Evolutionary conservation across 2,888 invertebrate species (phyloP), one percentile per base, ranked within the genome.

Genomic region (Drosophila tripunctata): DNA sequence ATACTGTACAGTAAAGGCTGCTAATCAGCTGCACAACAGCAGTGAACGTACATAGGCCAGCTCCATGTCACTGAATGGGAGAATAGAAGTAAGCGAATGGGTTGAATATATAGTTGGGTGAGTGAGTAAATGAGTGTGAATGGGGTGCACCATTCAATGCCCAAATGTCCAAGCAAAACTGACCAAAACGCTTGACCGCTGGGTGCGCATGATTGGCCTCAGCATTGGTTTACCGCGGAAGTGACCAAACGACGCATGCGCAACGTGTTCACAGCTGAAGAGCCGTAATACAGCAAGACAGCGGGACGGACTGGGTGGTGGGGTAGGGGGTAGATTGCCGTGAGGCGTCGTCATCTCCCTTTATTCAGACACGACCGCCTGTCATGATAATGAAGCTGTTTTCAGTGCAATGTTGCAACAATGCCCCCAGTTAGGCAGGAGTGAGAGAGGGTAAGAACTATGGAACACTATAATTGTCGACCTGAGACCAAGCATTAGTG

Each of bases 401-500:
- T 47, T 48, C 35, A 30, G 51, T n/a, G 61, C 61, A 38, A 31
- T 19, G 52, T 51, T 36, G 41, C 63, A 54, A 72, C 71, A 71
- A 71, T 74, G 75, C 69, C 50, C n/a, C 69, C 69, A 73, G 60
- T 61, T 55, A 43, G 36, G 45, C 45, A 41, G 5, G 27, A 7
- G 22, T 44, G 43, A 22, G 44, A 33, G n/a, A 7, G 7, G 19
- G 17, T 7, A 31, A 69, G 31, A 31, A 8, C 15, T 17, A 10
- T 10, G 24, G 12, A 8, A 43, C 21, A 67, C n/a, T n/a, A 55
- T 84, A 84, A 78, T 84, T 84, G 71, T 67, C 61, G 76, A 40
- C 61, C 68, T 81, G 85, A 81, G 85, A 78, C 85, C 58, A 7
- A 15, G 52, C 61, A 87, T 81, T 81, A 81, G 87, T 84, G 87